Evolutionary conservation across 37 sponge, comb jelly and placozoan genomes (phyloP).

Genomic region (Agelas oroides): DNA sequence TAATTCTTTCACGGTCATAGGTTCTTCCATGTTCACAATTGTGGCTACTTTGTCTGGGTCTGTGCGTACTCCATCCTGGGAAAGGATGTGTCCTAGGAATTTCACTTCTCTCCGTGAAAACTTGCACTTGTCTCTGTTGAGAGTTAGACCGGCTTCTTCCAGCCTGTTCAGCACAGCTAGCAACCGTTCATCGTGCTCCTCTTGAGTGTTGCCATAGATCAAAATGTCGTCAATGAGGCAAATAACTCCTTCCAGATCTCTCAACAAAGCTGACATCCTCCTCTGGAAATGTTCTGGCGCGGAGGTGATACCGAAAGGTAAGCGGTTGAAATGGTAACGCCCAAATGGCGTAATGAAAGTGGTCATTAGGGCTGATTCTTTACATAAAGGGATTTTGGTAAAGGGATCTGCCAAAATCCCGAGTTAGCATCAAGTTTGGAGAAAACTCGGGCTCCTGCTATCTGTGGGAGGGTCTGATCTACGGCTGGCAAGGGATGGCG

Average conservation of each 20-base stretch:
- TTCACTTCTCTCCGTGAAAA: constrained; percentile 2
- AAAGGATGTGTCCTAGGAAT: constrained; percentile 55
- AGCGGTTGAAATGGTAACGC: constrained; percentile 35
- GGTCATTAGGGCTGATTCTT: constrained; percentile 30
- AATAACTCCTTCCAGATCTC: constrained; percentile 50
- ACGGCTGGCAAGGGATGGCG: constrained; percentile 36
- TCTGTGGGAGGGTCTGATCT: constrained; percentile 38
- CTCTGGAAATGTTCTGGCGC: constrained; percentile 31
- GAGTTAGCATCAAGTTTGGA: constrained; percentile 56
- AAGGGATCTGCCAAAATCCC: constrained; percentile 61
- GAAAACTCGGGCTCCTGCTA: constrained; percentile 32
- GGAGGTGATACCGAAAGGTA: no score
- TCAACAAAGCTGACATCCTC: constrained; percentile 25
- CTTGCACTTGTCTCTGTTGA: constrained; percentile 43
- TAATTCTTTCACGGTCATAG: constrained; percentile 11
- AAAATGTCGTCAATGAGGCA: constrained; percentile 50
- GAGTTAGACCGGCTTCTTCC: constrained; percentile 17
- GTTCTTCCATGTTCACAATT: constrained; percentile 40
- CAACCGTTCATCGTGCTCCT: constrained; percentile 26
- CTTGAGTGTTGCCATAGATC: constrained; percentile 23
- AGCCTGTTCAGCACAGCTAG: not conserved
- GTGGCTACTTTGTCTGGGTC: constrained; percentile 51
- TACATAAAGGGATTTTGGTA: no score
- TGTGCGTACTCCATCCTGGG: constrained; percentile 22
- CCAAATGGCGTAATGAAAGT: constrained; percentile 61